Base-by-base conservation (phyloP, 2,888 invertebrate species). In the Nasonia oneida region DNA sequence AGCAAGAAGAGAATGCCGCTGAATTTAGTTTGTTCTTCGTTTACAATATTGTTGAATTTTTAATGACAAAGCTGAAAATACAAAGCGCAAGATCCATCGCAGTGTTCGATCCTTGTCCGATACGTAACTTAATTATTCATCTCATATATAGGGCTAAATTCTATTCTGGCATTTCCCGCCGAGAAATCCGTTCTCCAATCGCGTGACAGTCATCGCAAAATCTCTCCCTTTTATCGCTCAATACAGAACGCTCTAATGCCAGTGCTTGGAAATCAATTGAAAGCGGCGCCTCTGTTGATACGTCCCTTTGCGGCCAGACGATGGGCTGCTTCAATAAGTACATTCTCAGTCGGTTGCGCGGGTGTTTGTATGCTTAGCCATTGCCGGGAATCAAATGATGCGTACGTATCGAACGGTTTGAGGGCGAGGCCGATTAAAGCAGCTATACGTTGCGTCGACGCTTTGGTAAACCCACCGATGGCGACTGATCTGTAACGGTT, bases 331-430 rank as follows among this genome's bases (percentile, higher is more conserved):
- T 29, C 29, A 64, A 75, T 64, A 75, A 81, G 81, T 64, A 50
- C 50, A 74, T 81, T 75, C 74, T 47, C 64, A 71, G 71, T 53
- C 78, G 37, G 37, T 50, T 6, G 71, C 18, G 29, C n/a, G 37
- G 37, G 18, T 18, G n/a, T 73, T 23, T 29, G 73, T 23, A 15
- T 53, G 74, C 74, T 47, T 67, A 47, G 42, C 80, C 73, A 81
- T 71, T 53, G 71, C 15, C 73, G 57, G 37, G 57, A 73, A 74
- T 81, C 57, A 81, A 61, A 81, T 74, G 74, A 75, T 75, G 74
- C 64, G 75, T 75, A 61, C 64, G 67, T 64, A 67, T 12, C 14
- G 67, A 67, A 67, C 67, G 33, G 67, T 33, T 23, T 10, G 14
- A 50, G 14, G 15, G 33, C 12, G 73, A 47, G 74, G n/a, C 23